phyloP scores from a whole-genome alignment of 2,888 invertebrate species.

The Panzeria rudis region DNA sequence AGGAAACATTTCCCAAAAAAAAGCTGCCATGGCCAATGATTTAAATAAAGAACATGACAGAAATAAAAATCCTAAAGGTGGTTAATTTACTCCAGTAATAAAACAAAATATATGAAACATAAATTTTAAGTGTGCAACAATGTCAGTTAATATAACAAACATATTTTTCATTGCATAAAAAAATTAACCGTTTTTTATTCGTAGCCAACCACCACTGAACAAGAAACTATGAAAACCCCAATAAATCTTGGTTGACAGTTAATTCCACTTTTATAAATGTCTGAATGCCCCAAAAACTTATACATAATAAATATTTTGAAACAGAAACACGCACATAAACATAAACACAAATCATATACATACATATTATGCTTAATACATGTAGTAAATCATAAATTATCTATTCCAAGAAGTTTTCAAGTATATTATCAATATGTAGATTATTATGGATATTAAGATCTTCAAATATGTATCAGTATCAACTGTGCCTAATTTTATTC shows the following conservation, averaged over 20 bases:
- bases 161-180: neutral
- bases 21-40: too few relatives aligned
- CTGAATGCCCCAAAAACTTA: neutral
- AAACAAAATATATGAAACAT: neutral
- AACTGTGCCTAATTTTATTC: too few relatives aligned
- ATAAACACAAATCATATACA: too few relatives aligned
- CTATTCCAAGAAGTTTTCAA: too few relatives aligned
- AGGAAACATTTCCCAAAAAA: too few relatives aligned
- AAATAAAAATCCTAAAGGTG: neutral
- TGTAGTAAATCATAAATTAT: too few relatives aligned
- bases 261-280: neutral
- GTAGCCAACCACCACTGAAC: neutral
- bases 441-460: too few relatives aligned
- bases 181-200: neutral
- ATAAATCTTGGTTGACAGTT: conserved; percentile 45
- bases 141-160: neutral
- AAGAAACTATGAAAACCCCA: conserved; percentile 10
- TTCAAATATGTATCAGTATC: too few relatives aligned
- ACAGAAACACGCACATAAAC: too few relatives aligned
- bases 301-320: neutral
- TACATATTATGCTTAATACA: too few relatives aligned
- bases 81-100: neutral
- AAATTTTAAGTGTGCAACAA: neutral
- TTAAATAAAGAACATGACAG: conserved; percentile 4
- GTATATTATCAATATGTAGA: too few relatives aligned